phyloP scores from a whole-genome alignment of 2,888 invertebrate genomes.

The Matsumyia berberina region DNA sequence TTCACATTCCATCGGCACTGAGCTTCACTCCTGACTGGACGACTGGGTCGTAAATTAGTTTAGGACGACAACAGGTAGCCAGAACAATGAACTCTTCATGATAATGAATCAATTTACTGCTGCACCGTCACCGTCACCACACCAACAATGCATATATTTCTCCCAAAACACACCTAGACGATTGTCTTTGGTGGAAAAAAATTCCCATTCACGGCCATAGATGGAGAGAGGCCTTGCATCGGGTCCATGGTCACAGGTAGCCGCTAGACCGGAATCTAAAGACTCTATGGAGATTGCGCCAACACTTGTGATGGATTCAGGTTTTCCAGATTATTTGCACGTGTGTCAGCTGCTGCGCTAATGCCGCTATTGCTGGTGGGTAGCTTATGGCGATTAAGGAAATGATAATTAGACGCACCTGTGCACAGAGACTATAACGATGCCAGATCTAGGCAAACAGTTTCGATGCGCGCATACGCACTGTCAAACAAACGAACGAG shows the following conservation, averaged over 20 bases:
- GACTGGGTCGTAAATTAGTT: slow-evolving; percentile 65
- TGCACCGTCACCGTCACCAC: too few relatives aligned
- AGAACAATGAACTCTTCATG: slow-evolving; percentile 70
- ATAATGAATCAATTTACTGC: slow-evolving; percentile 74
- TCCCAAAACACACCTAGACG: slow-evolving; percentile 51
- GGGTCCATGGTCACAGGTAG: slow-evolving; percentile 75
- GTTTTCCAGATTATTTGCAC: slow-evolving; percentile 76
- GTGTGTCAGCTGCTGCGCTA: slow-evolving; percentile 58
- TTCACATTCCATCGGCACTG: slow-evolving; percentile 46
- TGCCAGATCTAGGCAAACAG: slow-evolving; percentile 52
- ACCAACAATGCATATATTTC: slow-evolving; percentile 54
- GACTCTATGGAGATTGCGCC: slow-evolving; percentile 72
- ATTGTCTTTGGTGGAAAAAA: slow-evolving; percentile 39
- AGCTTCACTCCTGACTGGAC: background rate
- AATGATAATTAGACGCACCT: slow-evolving; percentile 76
- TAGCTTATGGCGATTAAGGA: slow-evolving; percentile 76
- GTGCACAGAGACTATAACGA: slow-evolving; percentile 45
- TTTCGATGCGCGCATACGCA: slow-evolving; percentile 70
- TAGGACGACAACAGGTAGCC: slow-evolving; percentile 69
- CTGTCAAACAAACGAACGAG: slow-evolving; percentile 65
- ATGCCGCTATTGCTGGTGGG: slow-evolving; percentile 51
- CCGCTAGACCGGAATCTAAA: slow-evolving; percentile 66
- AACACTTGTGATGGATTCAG: slow-evolving; percentile 73
- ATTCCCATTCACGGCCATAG: slow-evolving; percentile 66
- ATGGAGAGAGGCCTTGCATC: slow-evolving; percentile 69